Evolutionary conservation across 30 jellyfish, hydroid and myxozoan genomes (phyloP), one percentile per base, ranked within the genome.

Genomic region (Pelagia noctiluca): DNA sequence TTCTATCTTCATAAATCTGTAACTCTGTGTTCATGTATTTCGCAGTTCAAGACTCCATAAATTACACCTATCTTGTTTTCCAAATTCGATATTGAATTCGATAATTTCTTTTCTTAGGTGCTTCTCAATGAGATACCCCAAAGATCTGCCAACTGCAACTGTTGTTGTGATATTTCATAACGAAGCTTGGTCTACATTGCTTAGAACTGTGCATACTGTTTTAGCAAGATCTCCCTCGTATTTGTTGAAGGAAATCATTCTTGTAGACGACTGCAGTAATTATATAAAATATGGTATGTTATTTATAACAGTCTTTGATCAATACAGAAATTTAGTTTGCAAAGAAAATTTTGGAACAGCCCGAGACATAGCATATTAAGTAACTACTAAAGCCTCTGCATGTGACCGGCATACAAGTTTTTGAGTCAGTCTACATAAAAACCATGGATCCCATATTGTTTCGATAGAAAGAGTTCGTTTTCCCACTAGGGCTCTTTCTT

Each of bases 161-260:
- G 97, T 95, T 16, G 90, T 95, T 11, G 92, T 95, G 33, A 95
- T 95, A 12, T 95, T 89, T 72, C 99, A 90, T 78, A 95, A 95
- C 73, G 99, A 95, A 67, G 99, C 99, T 8, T 88, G 97, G 97
- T 89, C 99, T 8, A 86, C 97, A 2, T 65, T 95, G 60, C 52
- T 95, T 57, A 86, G 99, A 54, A 95, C 99, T 46, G 98, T 95
- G 2, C 99, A 95, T 50, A 84, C 99, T 1, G 97, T 86, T 3
- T 37, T 88, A 2, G 97, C 99, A 19, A 82, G 99, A 76, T 89
- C 99, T 46, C 99, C 99, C 0, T 68, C 67, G 18, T 95, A 89
- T 62, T 19, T 95, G 71, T 60, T 95, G 54, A 26, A 71, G 12
- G 99, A 95, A 78, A 80, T 89, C 60, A 85, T 95, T 50, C 86